Percentiles rank a stretch among this genome's conserved stretches.
Conservation (phyloP, 2,888 invertebrate species). For the Tricholauxania praeusta region DNA sequence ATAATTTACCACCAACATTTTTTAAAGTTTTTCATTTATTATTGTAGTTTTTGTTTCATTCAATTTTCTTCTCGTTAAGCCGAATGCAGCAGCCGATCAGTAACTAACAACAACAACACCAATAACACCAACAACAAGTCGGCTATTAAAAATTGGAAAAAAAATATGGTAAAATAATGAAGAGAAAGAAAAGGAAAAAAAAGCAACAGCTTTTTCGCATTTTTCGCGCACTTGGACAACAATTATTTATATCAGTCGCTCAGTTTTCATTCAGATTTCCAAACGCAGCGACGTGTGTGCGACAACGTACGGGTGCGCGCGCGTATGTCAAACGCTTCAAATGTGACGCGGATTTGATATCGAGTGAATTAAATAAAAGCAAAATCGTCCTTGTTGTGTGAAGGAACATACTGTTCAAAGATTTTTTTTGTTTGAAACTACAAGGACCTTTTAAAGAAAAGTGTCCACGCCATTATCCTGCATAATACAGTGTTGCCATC, state of each 20-base stretch:
- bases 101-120: slow-evolving; percentile 1
- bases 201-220: slow-evolving; percentile 15
- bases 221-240: slow-evolving; percentile 37
- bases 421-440: too few species aligned
- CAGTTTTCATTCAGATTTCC: slow-evolving; percentile 66
- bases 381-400: background rate
- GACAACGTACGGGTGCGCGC: slow-evolving; percentile 19
- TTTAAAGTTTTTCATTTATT: slow-evolving; percentile 17
- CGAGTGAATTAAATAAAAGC: background rate
- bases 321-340: slow-evolving; percentile 30
- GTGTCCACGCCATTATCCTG: too few species aligned
- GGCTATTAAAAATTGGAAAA: slow-evolving; percentile 1
- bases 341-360: background rate
- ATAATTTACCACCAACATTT: slow-evolving; percentile 32
- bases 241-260: slow-evolving; percentile 46
- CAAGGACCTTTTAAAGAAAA: too few species aligned
- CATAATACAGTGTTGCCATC: slow-evolving; percentile 22
- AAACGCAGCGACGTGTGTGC: slow-evolving; percentile 50
- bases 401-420: too few species aligned
- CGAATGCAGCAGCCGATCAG: slow-evolving; percentile 28
- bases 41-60: background rate
- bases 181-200: slow-evolving; percentile 6
- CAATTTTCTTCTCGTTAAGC: slow-evolving; percentile 27
- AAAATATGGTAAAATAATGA: background rate
- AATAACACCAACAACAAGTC: slow-evolving; percentile 2